A percentile compares a stretch with the other conserved stretches of the same genome.
Conservation (phyloP, 2,113 vertebrate genomes). For the Thomomys bottae region DNA sequence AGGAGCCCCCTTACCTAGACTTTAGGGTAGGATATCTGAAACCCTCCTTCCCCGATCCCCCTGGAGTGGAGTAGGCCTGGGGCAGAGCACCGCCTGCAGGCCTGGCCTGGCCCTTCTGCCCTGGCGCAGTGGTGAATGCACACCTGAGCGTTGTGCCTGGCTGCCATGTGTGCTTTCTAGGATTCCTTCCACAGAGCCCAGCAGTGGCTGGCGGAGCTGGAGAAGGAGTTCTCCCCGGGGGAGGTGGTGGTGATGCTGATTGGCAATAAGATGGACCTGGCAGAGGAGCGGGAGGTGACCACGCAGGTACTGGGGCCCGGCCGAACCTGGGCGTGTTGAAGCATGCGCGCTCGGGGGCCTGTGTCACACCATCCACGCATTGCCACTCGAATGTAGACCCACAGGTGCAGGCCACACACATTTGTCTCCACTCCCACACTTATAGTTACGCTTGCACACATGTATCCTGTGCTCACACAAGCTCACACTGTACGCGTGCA, state of each 20-base stretch:
- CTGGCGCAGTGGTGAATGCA: too few species aligned
- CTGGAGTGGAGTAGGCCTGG: not conserved
- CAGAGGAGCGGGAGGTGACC: constrained; percentile 81
- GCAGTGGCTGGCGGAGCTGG: constrained; percentile 88
- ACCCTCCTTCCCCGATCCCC: not conserved
- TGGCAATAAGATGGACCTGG: constrained; percentile 89
- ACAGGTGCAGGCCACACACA: rapidly evolving
- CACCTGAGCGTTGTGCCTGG: not conserved
- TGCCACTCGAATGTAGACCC: too few species aligned
- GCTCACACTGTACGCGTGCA: not conserved
- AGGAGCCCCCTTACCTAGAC: not conserved
- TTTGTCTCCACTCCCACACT: rapidly evolving
- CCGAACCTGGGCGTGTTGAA: not conserved
- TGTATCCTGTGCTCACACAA: not conserved
- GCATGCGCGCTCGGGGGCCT: too few species aligned
- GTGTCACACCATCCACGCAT: not conserved
- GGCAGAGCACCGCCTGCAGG: not conserved
- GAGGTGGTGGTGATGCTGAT: constrained; percentile 87
- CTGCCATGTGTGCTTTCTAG: not conserved
- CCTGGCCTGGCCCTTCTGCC: rapidly evolving
- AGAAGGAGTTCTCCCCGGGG: constrained; percentile 79
- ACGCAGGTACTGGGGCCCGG: constrained; percentile 76
- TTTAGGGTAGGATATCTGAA: too few species aligned
- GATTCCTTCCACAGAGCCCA: constrained; percentile 84
- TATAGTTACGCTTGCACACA: not conserved